Evolutionary conservation across 1,140 invertebrate genomes (phyloP).

Genomic region (Diabrotica undecimpunctata): DNA sequence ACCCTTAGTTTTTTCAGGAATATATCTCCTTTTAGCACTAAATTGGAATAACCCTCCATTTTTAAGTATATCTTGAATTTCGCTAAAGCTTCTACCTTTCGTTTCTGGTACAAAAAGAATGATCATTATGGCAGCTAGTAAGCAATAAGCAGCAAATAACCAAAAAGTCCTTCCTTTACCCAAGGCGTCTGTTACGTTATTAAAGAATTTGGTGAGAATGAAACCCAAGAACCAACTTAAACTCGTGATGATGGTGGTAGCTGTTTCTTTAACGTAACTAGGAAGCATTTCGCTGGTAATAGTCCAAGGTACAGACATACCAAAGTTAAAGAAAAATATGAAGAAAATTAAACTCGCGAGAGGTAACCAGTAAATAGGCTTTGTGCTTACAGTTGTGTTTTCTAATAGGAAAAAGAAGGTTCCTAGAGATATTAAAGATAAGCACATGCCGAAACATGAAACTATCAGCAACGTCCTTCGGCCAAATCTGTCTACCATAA

Average conservation of each 20-base stretch:
- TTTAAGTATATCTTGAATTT: conserved; percentile 38
- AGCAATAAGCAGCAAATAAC: conserved; percentile 64
- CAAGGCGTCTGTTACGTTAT: conserved; percentile 42
- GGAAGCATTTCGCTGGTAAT: conserved; percentile 71
- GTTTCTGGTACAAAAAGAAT: conserved; percentile 72
- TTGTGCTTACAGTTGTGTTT: conserved; percentile 37
- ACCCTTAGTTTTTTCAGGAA: background rate
- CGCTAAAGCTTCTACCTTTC: conserved; percentile 69
- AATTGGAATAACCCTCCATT: background rate
- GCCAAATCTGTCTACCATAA: conserved; percentile 70
- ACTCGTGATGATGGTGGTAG: conserved; percentile 63
- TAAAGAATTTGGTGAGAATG: conserved; percentile 67
- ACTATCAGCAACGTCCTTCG: conserved; percentile 65
- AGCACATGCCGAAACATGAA: conserved; percentile 59
- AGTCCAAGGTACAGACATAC: conserved; percentile 67
- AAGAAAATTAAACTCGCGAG: conserved; percentile 62
- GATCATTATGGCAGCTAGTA: conserved; percentile 59
- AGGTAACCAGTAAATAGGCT: conserved; percentile 56
- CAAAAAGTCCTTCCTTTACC: conserved; percentile 66
- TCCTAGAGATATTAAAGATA: conserved; percentile 52
- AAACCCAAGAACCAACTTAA: conserved; percentile 68
- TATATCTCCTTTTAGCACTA: background rate
- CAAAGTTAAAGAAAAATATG: conserved; percentile 65
- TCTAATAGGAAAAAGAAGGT: conserved; percentile 59
- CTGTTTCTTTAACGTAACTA: conserved; percentile 61